These are phyloP conservation scores for Apeira syringaria DNA, from an alignment of 2,888 invertebrate genomes.

Conservation along the genomic window DNA sequence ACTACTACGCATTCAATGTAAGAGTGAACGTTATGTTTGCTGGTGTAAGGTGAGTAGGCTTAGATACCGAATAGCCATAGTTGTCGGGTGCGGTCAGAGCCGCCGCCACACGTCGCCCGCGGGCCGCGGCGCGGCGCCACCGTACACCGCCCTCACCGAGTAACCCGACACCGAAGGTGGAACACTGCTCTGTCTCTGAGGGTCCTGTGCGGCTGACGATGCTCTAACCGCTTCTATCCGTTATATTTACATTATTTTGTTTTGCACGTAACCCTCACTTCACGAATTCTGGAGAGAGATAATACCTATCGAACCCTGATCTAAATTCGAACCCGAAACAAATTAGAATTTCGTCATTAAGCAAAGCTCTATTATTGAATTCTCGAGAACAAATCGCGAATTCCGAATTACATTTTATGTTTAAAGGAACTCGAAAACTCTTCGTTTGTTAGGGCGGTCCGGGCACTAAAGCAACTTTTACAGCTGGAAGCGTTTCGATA, in stretches of 20 bases:
- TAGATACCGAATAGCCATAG: slow-evolving; percentile 28
- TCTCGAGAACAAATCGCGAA: slow-evolving; percentile 50
- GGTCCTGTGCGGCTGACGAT: too few species aligned
- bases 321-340: slow-evolving; percentile 52
- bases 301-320: slow-evolving; percentile 32
- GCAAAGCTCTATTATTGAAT: slow-evolving; percentile 55
- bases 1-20: too few species aligned
- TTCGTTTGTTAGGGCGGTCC: slow-evolving; percentile 39
- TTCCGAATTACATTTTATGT: slow-evolving; percentile 48
- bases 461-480: slow-evolving; percentile 32
- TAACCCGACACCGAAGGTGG: slow-evolving; percentile 42
- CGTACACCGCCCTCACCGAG: slow-evolving; percentile 46
- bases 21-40: too few species aligned
- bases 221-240: too few species aligned
- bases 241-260: too few species aligned
- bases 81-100: slow-evolving; percentile 63
- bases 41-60: neutral
- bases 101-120: slow-evolving; percentile 57
- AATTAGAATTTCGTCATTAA: slow-evolving; percentile 58
- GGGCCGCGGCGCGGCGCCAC: slow-evolving; percentile 48
- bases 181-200: too few species aligned
- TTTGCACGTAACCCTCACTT: too few species aligned
- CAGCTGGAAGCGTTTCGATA: slow-evolving; percentile 25
- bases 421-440: slow-evolving; percentile 41
- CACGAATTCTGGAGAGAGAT: slow-evolving; percentile 4